Evolutionary conservation across 1,140 invertebrate species (phyloP).

Genomic region (Spodoptera frugiperda): DNA sequence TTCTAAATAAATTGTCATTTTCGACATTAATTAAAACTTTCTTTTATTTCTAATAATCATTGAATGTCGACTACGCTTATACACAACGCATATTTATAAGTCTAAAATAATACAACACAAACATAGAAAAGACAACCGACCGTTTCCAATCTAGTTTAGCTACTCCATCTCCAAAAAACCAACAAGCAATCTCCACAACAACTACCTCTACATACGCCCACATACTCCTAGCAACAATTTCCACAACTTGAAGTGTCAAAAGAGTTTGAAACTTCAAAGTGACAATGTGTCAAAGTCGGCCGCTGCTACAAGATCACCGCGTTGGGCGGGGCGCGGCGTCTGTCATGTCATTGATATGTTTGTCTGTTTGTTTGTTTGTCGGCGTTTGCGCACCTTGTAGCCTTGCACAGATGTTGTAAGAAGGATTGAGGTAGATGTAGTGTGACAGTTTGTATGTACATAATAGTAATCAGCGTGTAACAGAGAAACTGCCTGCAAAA

Average conservation of each 20-base stretch:
- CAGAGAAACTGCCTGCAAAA: too few species aligned
- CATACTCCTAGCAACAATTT: neutral
- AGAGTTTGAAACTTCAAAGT: neutral
- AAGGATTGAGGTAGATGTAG: conserved; percentile 13
- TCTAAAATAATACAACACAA: too few species aligned
- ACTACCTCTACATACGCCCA: neutral
- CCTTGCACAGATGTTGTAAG: conserved; percentile 37
- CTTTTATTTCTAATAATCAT: too few species aligned
- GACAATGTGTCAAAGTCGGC: conserved; percentile 7
- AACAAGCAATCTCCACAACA: neutral
- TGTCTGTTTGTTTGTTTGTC: conserved; percentile 43
- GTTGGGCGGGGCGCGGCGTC: conserved; percentile 42
- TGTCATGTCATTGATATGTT: conserved; percentile 6
- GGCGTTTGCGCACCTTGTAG: conserved; percentile 9
- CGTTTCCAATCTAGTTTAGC: too few species aligned
- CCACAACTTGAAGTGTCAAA: neutral
- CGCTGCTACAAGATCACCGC: conserved; percentile 24
- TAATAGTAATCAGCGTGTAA: too few species aligned
- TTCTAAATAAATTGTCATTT: too few species aligned
- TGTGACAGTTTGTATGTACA: neutral
- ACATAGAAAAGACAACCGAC: too few species aligned
- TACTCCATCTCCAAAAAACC: too few species aligned
- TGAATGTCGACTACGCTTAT: too few species aligned
- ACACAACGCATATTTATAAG: too few species aligned
- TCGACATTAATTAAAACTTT: too few species aligned